Evolutionary conservation across 1,140 invertebrate genomes (phyloP).

Genomic region (Lerema accius): DNA sequence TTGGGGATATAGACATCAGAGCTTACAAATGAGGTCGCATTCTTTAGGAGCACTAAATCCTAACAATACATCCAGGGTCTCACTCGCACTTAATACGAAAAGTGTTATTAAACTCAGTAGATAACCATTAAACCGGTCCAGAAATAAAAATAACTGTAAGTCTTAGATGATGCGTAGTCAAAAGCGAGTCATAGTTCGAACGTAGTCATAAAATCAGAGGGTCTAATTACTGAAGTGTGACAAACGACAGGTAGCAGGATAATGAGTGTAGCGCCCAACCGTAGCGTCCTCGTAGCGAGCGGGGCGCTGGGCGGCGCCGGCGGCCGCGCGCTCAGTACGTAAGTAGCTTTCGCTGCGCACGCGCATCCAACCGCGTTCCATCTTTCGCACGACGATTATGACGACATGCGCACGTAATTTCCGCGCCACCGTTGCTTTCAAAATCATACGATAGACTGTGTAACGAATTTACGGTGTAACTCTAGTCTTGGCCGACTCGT

Average conservation of each 20-base stretch:
- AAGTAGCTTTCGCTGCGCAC: constrained; percentile 67
- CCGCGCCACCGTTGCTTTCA: constrained; percentile 13
- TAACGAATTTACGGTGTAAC: not conserved
- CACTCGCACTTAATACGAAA: too few relatives aligned
- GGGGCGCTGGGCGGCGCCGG: constrained; percentile 40
- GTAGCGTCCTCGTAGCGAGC: constrained; percentile 57
- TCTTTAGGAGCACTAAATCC: too few relatives aligned
- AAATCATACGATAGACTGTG: constrained; percentile 12
- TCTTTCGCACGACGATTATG: constrained; percentile 45
- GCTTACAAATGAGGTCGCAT: too few relatives aligned
- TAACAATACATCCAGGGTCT: too few relatives aligned
- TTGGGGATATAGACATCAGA: too few relatives aligned
- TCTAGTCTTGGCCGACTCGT: constrained; percentile 4
- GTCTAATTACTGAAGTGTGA: constrained; percentile 30
- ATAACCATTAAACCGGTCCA: too few relatives aligned
- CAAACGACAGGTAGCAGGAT: constrained; percentile 49
- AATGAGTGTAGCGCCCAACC: constrained; percentile 66
- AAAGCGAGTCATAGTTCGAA: too few relatives aligned
- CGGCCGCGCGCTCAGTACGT: constrained; percentile 57
- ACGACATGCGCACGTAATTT: constrained; percentile 38
- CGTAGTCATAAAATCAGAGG: constrained; percentile 8
- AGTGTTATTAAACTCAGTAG: too few relatives aligned
- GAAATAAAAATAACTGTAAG: too few relatives aligned
- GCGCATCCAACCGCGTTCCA: constrained; percentile 49
- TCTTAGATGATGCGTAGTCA: too few relatives aligned